Percentiles rank a stretch among this genome's conserved stretches.
Conservation (phyloP, 2,797 vertebrate species). For the Micropoecilia bifurca region DNA sequence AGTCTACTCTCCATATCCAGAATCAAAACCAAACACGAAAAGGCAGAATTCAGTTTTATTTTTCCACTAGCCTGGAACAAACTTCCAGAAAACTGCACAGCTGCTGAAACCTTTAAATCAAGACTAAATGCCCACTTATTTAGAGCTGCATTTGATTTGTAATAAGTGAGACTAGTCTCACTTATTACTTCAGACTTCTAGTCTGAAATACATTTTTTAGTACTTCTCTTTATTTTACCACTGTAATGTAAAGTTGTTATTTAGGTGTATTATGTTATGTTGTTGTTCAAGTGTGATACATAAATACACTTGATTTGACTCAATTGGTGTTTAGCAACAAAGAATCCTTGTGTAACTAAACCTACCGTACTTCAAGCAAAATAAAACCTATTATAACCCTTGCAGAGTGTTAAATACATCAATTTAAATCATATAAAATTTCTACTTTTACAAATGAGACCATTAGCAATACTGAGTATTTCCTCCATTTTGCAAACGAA, state of each 20-base stretch:
- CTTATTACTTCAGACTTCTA: too few species aligned
- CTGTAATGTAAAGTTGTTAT: background rate
- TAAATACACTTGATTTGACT: background rate
- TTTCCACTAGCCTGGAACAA: too few species aligned
- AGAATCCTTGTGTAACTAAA: background rate
- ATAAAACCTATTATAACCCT: background rate
- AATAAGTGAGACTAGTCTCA: background rate
- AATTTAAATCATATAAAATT: background rate
- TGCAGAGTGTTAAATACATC: background rate
- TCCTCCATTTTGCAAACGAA: background rate
- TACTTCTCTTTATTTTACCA: background rate
- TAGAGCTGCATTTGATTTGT: too few species aligned
- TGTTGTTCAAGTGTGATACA: background rate
- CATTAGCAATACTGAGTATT: background rate
- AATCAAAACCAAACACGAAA: too few species aligned
- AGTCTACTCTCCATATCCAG: too few species aligned
- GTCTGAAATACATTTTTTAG: background rate
- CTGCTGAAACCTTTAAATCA: too few species aligned
- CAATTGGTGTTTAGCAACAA: background rate
- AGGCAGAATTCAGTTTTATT: too few species aligned
- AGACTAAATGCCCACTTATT: too few species aligned
- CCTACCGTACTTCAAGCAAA: background rate
- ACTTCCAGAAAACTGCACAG: too few species aligned
- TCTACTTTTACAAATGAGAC: background rate
- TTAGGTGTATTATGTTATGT: background rate